Conservation (phyloP, 1,140 invertebrate species). For the Ladona fulva region DNA sequence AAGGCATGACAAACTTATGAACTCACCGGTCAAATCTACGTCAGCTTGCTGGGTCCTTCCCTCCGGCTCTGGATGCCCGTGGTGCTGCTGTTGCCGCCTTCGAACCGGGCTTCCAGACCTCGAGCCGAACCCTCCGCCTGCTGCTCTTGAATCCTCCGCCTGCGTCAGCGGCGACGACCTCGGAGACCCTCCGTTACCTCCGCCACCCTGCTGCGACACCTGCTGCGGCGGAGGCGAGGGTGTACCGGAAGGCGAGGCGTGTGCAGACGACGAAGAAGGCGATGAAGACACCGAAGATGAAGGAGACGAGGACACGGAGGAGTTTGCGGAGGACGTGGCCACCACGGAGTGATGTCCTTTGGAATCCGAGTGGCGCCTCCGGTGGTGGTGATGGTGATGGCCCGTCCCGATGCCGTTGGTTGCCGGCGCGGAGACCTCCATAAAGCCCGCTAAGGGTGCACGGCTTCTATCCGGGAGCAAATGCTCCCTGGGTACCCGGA, state of each 20-base stretch:
- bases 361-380: background rate
- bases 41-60: background rate
- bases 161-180: background rate
- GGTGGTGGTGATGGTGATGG: background rate
- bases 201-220: background rate
- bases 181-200: background rate
- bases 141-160: background rate
- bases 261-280: background rate
- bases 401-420: background rate
- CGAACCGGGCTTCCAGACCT: background rate
- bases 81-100: background rate
- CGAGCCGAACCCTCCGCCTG: background rate
- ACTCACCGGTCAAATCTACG: background rate
- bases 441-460: background rate
- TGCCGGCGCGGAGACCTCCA: background rate
- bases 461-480: too few relatives aligned
- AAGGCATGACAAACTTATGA: too few relatives aligned
- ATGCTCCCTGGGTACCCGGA: background rate
- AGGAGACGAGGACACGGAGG: background rate
- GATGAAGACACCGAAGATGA: background rate
- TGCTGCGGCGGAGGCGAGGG: background rate
- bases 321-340: background rate
- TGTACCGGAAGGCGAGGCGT: background rate
- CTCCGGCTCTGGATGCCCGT: background rate
- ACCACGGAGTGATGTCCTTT: background rate